Evolutionary conservation across 1,140 invertebrate genomes (phyloP), one percentile per base, ranked within the genome.

Genomic region (Himalopsyche phryganea): DNA sequence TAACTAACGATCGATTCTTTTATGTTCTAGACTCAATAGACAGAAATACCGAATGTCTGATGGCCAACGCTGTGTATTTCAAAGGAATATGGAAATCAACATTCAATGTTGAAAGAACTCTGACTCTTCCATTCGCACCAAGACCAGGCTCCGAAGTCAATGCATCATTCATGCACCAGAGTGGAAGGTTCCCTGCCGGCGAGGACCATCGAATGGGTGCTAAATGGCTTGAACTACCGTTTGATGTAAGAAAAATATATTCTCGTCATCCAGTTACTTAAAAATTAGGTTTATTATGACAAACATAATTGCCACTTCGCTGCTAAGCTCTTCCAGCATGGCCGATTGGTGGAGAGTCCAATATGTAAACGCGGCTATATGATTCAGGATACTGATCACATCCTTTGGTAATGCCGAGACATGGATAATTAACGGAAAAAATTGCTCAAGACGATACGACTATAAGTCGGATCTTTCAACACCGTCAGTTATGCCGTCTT

Each of bases 41-140:
- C 49, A 35, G 67, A 0, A 70, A 77, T n/a, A 86, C 83, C 0
- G 72, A 74, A 47, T 48, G 88, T 9, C 65, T 91, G 0, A 66
- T 91, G 4, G 82, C 84, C 0, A 91, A 90, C 64, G 85, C 85
- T 1, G 72, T 91, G 13, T 89, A 88, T 66, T 91, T 92, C 72
- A 90, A 89, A 68, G 88, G 86, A 11, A 65, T 72, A 1, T 92
- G 90, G 89, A 71, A 82, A 44, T 75, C 76, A 1, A 71, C 80
- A 6, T 92, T 92, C 63, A 77, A 84, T 58, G 67, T 68, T 9
- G 66, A 73, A 20, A 53, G 65, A 0, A 90, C 88, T 0, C 60
- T 52, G 6, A 19, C 66, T 0, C 62, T 69, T 17, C 78, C 77
- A 60, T 92, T 92, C 66, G 36, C 63, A 7, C 59, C 74, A 0